Evolutionary conservation across 2,797 vertebrate genomes (phyloP).

Genomic region (Kryptopterus vitreolus): DNA sequence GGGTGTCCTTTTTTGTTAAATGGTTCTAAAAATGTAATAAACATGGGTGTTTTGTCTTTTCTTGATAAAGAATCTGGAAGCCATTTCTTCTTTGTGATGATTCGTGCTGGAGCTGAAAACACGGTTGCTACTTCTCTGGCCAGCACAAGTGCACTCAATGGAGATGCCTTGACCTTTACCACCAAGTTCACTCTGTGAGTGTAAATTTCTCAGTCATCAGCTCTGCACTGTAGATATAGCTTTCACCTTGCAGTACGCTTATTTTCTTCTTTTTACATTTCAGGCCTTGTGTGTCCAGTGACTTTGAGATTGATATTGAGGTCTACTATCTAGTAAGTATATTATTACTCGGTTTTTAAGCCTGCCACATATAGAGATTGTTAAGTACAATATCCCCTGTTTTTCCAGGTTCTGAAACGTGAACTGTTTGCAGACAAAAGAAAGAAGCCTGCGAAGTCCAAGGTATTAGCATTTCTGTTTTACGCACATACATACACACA

Average conservation of each 20-base stretch:
- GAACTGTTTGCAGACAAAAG: slow-evolving; percentile 83
- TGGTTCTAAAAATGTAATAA: too few relatives aligned
- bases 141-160: slow-evolving; percentile 83
- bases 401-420: slow-evolving; percentile 83
- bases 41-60: background rate
- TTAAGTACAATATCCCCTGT: slow-evolving; percentile 7
- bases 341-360: background rate
- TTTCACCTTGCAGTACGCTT: background rate
- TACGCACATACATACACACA: too few relatives aligned
- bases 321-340: slow-evolving; percentile 89
- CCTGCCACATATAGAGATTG: background rate
- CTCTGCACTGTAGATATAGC: background rate
- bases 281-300: slow-evolving; percentile 85
- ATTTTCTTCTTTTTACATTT: slow-evolving; percentile 25
- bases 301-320: slow-evolving; percentile 89
- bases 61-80: slow-evolving; percentile 74
- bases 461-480: slow-evolving; percentile 71
- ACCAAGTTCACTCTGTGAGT: slow-evolving; percentile 89
- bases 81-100: slow-evolving; percentile 88
- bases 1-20: too few relatives aligned
- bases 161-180: slow-evolving; percentile 88
- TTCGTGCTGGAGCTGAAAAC: slow-evolving; percentile 86
- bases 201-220: background rate
- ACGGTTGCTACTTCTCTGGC: slow-evolving; percentile 87
- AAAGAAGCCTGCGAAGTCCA: slow-evolving; percentile 90